These are phyloP conservation scores for Cynoglossus semilaevis DNA, from an alignment of 2,113 vertebrate species.

Conservation along the genomic window DNA sequence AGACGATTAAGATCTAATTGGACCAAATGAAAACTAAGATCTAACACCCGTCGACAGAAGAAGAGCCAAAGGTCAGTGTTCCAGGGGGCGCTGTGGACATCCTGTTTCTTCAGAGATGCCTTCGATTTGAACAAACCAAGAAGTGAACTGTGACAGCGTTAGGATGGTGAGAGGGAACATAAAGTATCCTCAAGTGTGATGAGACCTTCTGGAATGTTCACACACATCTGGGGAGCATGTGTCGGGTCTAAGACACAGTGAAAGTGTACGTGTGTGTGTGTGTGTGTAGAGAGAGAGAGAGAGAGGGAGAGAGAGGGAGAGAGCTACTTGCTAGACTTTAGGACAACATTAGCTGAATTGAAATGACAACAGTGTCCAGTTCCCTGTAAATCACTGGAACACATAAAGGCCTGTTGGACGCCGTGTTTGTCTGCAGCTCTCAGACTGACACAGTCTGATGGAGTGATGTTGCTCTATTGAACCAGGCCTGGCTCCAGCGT, in stretches of 20 bases:
- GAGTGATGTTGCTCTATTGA: constrained; percentile 29
- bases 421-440: constrained; percentile 36
- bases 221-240: constrained; percentile 67
- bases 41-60: no score
- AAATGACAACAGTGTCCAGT: constrained; percentile 41
- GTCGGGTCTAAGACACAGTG: constrained; percentile 33
- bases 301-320: not conserved
- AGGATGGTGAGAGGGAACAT: constrained; percentile 40
- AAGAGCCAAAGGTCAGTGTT: not conserved
- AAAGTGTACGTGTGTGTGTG: constrained; percentile 7
- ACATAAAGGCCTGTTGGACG: constrained; percentile 10
- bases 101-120: constrained; percentile 15
- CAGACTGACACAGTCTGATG: constrained; percentile 27
- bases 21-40: no score
- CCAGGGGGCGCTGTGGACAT: not conserved
- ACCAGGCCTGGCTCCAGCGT: constrained; percentile 16
- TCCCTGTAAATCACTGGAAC: constrained; percentile 56
- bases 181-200: constrained; percentile 53
- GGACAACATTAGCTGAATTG: constrained; percentile 57
- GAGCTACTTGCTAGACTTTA: constrained; percentile 53
- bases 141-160: constrained; percentile 35
- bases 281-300: not conserved
- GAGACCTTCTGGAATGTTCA: constrained; percentile 64
- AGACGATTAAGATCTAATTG: no score
- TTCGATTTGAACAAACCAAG: constrained; percentile 24